Base-by-base conservation (phyloP, 2,113 vertebrate species). In the Gallinago undulata region DNA sequence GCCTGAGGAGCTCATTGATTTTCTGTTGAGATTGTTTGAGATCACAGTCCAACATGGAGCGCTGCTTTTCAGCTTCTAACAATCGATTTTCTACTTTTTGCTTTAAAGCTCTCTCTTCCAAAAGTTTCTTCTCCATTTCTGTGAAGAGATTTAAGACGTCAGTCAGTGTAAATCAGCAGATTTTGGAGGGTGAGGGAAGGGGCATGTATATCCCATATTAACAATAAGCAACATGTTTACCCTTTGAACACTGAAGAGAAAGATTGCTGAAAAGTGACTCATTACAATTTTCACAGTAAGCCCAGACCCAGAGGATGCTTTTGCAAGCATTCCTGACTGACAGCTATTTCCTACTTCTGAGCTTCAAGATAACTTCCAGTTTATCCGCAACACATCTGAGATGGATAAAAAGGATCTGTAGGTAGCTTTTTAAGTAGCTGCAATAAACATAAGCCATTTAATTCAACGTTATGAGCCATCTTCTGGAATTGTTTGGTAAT, bases 61-160 rank as follows among this genome's bases (percentile, higher is more conserved):
- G 99, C 79, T 98, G 98, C 90, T 99, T 99, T 98, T 99, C 99
- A 94, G 98, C 98, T 94, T 99, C 99, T 92, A 99, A 96, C 67
- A 99, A 96, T 28, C 98, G 96, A 97, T 99, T 99, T 97, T 99
- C 99, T 78, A 99, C 98, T 72, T 98, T 99, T 76, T 99, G 98
- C 92, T 99, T 99, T 59, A 99, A 98, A 41, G 97, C 93, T 85
- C 99, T 98, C 90, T 99, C 99, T 95, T 99, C 99, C 55, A 98
- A 95, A 89, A 99, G 98, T 89, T 99, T 99, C 98, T 99, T 99
- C 95, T 99, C 99, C 98, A 99, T 98, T 97, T 99, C 99, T 99
- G 97, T 35, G 45, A 55, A 68, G 50, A 84, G 19, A 90, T 93
- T 12, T 51, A 87, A 88, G 53, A 63, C 3, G 3, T 50, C 28